These are phyloP conservation scores for Zeugodacus cucurbitae DNA, from an alignment of 1,140 invertebrate genomes.

Conservation along the genomic window DNA sequence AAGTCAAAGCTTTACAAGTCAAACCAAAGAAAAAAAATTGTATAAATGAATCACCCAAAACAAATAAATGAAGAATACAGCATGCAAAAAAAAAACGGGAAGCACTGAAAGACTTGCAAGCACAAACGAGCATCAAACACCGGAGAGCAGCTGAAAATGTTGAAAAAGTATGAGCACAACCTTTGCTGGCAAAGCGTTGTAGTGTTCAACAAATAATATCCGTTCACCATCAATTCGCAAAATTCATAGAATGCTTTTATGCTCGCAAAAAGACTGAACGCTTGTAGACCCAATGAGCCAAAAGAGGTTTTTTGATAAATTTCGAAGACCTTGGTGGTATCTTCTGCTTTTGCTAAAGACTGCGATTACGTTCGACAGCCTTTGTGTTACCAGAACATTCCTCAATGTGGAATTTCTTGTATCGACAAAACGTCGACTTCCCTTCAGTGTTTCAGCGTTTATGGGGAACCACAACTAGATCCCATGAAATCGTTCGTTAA, in stretches of 20 bases:
- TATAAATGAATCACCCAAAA: conserved; percentile 8
- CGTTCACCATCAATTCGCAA: not conserved
- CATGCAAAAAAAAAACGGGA: not conserved
- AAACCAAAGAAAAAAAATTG: not conserved
- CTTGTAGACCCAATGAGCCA: not conserved
- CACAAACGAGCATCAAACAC: not conserved
- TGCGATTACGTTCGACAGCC: no score
- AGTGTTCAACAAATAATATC: conserved; percentile 34
- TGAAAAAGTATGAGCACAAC: not conserved
- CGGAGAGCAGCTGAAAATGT: not conserved
- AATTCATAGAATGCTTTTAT: conserved; percentile 18
- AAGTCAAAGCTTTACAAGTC: not conserved
- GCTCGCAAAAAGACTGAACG: not conserved
- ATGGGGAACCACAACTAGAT: no score
- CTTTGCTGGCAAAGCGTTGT: not conserved
- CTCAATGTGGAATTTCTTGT: no score
- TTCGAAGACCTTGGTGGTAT: no score
- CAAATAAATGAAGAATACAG: not conserved
- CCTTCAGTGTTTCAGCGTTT: no score
- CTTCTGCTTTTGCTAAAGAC: no score
- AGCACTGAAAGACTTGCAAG: no score
- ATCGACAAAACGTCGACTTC: no score
- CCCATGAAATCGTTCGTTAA: no score
- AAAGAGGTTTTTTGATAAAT: no score
- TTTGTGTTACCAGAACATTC: no score